Base-by-base conservation (phyloP, 2,113 vertebrate genomes). In the Otocyon megalotis region DNA sequence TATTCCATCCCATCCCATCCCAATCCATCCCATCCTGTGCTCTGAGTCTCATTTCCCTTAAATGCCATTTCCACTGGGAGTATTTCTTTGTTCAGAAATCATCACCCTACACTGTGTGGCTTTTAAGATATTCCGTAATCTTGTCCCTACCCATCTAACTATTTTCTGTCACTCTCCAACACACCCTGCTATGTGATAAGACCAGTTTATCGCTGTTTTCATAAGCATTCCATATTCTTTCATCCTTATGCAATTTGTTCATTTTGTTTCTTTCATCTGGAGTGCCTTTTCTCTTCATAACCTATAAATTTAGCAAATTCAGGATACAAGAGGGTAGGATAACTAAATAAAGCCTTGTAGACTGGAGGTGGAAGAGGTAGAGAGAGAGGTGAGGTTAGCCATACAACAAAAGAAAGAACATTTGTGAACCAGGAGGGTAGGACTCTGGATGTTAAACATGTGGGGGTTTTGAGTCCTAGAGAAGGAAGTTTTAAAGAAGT, bases 401-500 rank as follows among this genome's bases (percentile, higher is more conserved):
- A 4, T 50, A 22, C 85, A 92, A 43, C 2, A 62, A 74, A 87
- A 58, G 53, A 71, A 88, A 65, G 54, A 35, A 8, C 2, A 11
- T 65, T 86, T 48, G 48, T 37, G 32, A 74, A 24, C 30, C 19
- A 9, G 20, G 11, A 90, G 28, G 58, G 48, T 56, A 67, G 53
- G 58, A 24, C 30, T 35, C 35, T 72, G 16, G 50, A 79, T 63
- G 58, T 79, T 79, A 77, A 65, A 37, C 17, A 15, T 28, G 12
- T 14, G 58, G n/a, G 53, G 71, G 76, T 62, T 88, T 83, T 95
- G 63, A 94, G 80, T 79, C 60, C 53, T 3, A 37, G 76, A 84
- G 74, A 84, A 84, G 69, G 67, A 80, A 76, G 43, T 54, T 88
- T 76, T 91, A 85, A 87, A 86, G 87, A 86, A 30, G 32, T 65